Percentiles rank a stretch among this genome's conserved stretches.
These are phyloP conservation scores for Scartelaos histophorus DNA, from an alignment of 2,113 vertebrate species.

Conservation along the genomic window DNA sequence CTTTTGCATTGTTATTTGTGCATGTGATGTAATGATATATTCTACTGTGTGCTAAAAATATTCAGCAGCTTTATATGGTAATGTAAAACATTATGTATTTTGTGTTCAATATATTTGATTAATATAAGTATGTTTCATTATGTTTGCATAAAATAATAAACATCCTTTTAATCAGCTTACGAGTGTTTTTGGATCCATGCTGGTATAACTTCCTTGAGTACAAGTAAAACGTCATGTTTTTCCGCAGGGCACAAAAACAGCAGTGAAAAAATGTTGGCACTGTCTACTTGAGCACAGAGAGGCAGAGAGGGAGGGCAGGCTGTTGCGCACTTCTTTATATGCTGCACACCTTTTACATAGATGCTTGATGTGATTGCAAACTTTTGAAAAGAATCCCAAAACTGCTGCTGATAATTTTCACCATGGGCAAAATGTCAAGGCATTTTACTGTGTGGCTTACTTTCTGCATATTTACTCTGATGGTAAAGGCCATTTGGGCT, in stretches of 20 bases:
- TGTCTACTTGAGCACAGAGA: slow-evolving; percentile 10
- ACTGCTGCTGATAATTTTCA: neutral
- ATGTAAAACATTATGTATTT: neutral
- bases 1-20: slow-evolving; percentile 13
- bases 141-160: slow-evolving; percentile 51
- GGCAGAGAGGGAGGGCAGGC: slow-evolving; percentile 24
- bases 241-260: slow-evolving; percentile 41
- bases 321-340: slow-evolving; percentile 47
- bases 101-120: slow-evolving; percentile 17
- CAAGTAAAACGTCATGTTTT: slow-evolving; percentile 3
- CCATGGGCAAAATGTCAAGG: slow-evolving; percentile 49
- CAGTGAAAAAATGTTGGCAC: slow-evolving; percentile 52
- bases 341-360: neutral
- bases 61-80: neutral
- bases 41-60: neutral
- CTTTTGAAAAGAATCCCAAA: slow-evolving; percentile 6
- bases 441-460: slow-evolving; percentile 41
- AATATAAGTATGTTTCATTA: neutral
- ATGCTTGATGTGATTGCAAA: neutral
- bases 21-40: neutral
- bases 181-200: neutral
- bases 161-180: slow-evolving; percentile 7
- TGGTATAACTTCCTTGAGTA: neutral
- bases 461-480: slow-evolving; percentile 52
- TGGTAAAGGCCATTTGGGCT: slow-evolving; percentile 41